Conservation (phyloP, 2,113 vertebrate genomes). For the Rhineura floridana region DNA sequence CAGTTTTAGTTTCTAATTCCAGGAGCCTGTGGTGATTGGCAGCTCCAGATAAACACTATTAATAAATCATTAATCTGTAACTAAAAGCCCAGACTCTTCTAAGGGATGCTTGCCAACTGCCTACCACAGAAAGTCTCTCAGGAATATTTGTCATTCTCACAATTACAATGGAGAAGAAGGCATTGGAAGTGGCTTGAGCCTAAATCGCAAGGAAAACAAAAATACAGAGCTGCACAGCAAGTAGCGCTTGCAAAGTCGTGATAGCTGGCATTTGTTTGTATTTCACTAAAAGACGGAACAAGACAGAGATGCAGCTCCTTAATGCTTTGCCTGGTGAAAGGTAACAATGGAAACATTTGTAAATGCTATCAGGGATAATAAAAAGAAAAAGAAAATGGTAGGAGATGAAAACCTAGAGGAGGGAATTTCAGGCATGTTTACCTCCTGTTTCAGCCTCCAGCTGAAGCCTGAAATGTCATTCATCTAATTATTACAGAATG, state of each 20-base stretch:
- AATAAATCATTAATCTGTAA: conserved; percentile 84
- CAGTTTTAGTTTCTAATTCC: conserved; percentile 74
- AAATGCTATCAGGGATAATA: conserved; percentile 7
- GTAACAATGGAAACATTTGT: conserved; percentile 50
- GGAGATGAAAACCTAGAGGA: conserved; percentile 35
- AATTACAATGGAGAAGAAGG: conserved; percentile 40
- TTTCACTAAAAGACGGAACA: conserved; percentile 41
- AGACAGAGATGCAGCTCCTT: conserved; percentile 23
- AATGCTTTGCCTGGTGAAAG: conserved; percentile 23
- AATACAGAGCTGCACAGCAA: conserved; percentile 21
- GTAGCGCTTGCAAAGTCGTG: conserved; percentile 34
- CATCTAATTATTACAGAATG: conserved; percentile 71
- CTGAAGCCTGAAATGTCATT: conserved; percentile 71
- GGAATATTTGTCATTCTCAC: conserved; percentile 64
- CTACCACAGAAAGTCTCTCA: conserved; percentile 59
- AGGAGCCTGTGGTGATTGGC: conserved; percentile 68
- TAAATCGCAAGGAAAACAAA: conserved; percentile 37
- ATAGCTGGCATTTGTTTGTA: conserved; percentile 42
- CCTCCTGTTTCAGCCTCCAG: conserved; percentile 38
- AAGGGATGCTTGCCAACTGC: conserved; percentile 45
- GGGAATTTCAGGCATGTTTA: conserved; percentile 52
- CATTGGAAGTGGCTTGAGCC: conserved; percentile 42
- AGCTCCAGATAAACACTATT: conserved; percentile 78
- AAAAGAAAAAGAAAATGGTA: conserved; percentile 28
- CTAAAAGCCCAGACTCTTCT: conserved; percentile 63